A percentile compares a stretch with the other conserved stretches of the same genome.
Evolutionary conservation across 1,140 invertebrate genomes (phyloP).

Genomic region (Agrypnia vestita): DNA sequence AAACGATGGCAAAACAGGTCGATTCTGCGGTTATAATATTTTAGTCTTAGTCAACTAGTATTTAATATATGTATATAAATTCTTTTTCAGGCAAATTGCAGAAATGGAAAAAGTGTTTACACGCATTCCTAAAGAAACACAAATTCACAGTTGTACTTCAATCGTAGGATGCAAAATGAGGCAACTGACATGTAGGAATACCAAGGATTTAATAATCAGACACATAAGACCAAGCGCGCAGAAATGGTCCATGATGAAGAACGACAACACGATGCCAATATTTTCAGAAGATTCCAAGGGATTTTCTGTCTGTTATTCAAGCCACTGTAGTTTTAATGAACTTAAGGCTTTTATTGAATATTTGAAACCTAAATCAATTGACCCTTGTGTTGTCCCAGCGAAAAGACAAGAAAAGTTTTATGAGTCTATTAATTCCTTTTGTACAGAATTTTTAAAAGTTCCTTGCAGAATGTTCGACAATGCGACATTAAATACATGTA

Average conservation of each 20-base stretch:
- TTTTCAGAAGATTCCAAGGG: constrained; percentile 63
- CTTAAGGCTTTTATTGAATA: constrained; percentile 72
- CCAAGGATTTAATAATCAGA: constrained; percentile 34
- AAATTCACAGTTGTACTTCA: constrained; percentile 69
- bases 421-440: constrained; percentile 34
- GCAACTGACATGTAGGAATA: constrained; percentile 5
- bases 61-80: no score
- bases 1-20: no score
- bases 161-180: constrained; percentile 39
- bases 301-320: constrained; percentile 76
- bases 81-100: constrained; percentile 46
- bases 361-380: constrained; percentile 71
- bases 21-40: no score
- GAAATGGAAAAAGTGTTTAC: constrained; percentile 68
- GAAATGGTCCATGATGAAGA: constrained; percentile 69
- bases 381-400: constrained; percentile 70
- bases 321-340: constrained; percentile 77
- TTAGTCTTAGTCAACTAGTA: no score
- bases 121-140: constrained; percentile 62
- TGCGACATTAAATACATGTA: not conserved
- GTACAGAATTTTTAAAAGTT: constrained; percentile 38
- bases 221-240: constrained; percentile 71
- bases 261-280: constrained; percentile 54
- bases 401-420: constrained; percentile 32
- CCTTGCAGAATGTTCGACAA: constrained; percentile 1